Evolutionary conservation across 1,140 invertebrate genomes (phyloP), one percentile per base, ranked within the genome.

Genomic region (Nebria ingens): DNA sequence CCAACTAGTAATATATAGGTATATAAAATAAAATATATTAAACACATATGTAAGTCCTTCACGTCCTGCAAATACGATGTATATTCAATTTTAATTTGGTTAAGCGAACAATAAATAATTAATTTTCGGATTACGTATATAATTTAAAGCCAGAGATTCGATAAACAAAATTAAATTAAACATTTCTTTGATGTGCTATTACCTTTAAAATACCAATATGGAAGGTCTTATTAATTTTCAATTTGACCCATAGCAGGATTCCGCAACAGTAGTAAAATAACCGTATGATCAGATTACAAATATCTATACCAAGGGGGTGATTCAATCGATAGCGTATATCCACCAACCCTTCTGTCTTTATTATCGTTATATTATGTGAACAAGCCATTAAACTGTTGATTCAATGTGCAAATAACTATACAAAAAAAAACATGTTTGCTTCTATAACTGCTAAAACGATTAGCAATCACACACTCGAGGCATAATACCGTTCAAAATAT

Each of bases 321-420:
- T 45, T 45, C 15, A 45, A 45, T 45, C 40, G 40, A 45, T 45
- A 6, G 6, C 6, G 3, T 12, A 12, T 45, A 34, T 34, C 9
- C 17, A 45, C 40, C 3, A 6, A 45, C 40, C 15, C 40, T 45
- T 17, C n/a, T 45, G 40, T 45, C 40, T 45, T 45, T 45, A 45
- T 45, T 45, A 45, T 12, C 40, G 40, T 45, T 12, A 45, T 45
- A 12, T 45, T 45, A 45, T 45, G 40, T 45, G 40, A 45, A 45
- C 40, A 17, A 9, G 40, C 40, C 15, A 45, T 45, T 45, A 45
- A 9, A 45, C 40, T 45, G 40, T 45, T 45, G 40, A 45, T 45
- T 17, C 9, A 45, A 17, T 17, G 6, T 4, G 40, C 40, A 45
- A 45, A 45, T 45, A 45, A 45, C n/a, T n/a, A n/a, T 9, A 17